Conservation (phyloP, 2,888 invertebrate genomes). For the Mantis religiosa region DNA sequence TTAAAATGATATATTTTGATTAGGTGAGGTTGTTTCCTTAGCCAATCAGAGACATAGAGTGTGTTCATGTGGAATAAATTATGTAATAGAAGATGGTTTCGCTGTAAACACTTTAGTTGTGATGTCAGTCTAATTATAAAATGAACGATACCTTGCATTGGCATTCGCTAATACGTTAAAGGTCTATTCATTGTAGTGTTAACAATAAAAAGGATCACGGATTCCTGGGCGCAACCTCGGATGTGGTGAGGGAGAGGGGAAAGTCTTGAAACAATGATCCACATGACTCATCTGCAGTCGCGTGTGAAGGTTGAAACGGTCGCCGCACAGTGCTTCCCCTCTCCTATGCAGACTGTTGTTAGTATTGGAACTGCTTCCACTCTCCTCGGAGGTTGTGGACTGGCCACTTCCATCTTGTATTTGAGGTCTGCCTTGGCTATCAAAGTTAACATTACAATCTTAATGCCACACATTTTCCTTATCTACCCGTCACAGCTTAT, state of each 20-base stretch:
- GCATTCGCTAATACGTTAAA: neutral
- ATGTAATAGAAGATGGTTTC: too few relatives aligned
- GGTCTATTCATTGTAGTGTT: neutral
- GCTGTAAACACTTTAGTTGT: too few relatives aligned
- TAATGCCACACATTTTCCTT: too few relatives aligned
- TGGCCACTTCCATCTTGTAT: neutral
- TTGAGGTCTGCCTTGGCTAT: neutral
- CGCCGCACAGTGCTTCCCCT: neutral
- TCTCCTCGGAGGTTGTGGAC: neutral
- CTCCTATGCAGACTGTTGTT: neutral
- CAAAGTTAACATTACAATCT: too few relatives aligned
- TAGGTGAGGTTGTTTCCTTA: too few relatives aligned
- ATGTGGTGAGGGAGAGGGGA: neutral
- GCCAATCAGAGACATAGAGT: too few relatives aligned
- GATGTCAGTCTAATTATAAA: too few relatives aligned
- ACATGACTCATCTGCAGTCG: constrained; percentile 16
- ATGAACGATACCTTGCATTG: neutral
- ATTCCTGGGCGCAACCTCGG: constrained; percentile 1
- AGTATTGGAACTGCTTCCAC: neutral
- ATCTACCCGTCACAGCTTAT: too few relatives aligned
- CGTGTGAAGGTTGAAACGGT: constrained; percentile 11
- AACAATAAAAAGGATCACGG: neutral
- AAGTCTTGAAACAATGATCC: neutral
- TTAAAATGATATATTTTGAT: too few relatives aligned
- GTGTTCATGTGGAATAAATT: too few relatives aligned